Percentiles rank a stretch among this genome's conserved stretches.
These are phyloP conservation scores for Dynastes maya DNA, from an alignment of 2,888 invertebrate species.

Conservation along the genomic window DNA sequence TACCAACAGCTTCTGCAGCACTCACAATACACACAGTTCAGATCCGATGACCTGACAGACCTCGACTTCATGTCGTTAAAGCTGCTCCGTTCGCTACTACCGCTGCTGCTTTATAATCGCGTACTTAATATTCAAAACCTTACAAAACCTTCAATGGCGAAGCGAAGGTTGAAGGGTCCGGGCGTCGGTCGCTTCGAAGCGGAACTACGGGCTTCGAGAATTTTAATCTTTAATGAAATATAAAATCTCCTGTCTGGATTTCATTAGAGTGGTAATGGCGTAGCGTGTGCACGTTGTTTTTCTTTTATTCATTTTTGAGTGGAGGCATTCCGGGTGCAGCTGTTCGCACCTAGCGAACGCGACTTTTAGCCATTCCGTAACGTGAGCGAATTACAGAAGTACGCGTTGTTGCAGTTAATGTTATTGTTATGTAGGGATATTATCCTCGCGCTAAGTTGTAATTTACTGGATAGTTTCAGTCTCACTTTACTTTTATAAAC, in stretches of 20 bases:
- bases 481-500: too few relatives aligned
- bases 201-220: neutral
- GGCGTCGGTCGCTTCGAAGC: neutral
- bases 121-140: constrained; percentile 59
- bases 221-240: constrained; percentile 49
- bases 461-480: too few relatives aligned
- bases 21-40: constrained; percentile 3
- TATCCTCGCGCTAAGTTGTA: too few relatives aligned
- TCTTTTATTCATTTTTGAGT: constrained; percentile 2
- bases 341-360: neutral
- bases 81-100: neutral
- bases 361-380: too few relatives aligned
- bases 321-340: neutral
- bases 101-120: constrained; percentile 56
- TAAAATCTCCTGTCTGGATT: constrained; percentile 46
- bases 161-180: neutral
- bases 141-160: constrained; percentile 52
- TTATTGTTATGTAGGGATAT: too few relatives aligned
- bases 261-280: constrained; percentile 42
- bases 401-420: too few relatives aligned
- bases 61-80: constrained; percentile 42
- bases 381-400: too few relatives aligned
- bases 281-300: constrained; percentile 10
- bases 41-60: constrained; percentile 5
- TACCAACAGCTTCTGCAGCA: constrained; percentile 15